phyloP scores from a whole-genome alignment of 2,113 vertebrate species.

The Istiophorus platypterus region DNA sequence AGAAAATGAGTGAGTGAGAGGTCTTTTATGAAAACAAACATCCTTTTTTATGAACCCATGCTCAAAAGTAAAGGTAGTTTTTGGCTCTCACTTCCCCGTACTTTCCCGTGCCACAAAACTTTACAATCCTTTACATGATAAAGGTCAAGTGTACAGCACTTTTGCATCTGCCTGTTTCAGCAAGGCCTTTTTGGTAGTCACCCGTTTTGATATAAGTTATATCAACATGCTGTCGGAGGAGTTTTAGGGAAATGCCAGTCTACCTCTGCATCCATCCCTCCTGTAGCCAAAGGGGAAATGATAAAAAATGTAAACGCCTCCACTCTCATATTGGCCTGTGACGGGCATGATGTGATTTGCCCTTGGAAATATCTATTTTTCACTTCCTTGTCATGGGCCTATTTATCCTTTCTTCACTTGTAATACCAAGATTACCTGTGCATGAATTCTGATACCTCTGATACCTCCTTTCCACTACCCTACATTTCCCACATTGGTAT shows the following conservation, averaged over 20 bases:
- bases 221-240: slow-evolving; percentile 50
- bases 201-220: slow-evolving; percentile 35
- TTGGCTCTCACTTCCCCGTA: too few relatives aligned
- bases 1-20: too few relatives aligned
- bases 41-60: too few relatives aligned
- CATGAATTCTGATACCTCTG: not conserved
- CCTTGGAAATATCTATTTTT: slow-evolving; percentile 62
- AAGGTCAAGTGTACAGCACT: not conserved
- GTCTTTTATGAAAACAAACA: too few relatives aligned
- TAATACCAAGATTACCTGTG: not conserved
- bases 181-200: not conserved
- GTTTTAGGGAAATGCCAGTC: slow-evolving; percentile 63
- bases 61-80: too few relatives aligned
- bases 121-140: too few relatives aligned
- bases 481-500: too few relatives aligned
- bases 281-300: slow-evolving; percentile 67
- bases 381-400: slow-evolving; percentile 1
- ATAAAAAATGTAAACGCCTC: slow-evolving; percentile 79
- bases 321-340: slow-evolving; percentile 34
- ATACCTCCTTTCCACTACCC: too few relatives aligned
- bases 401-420: not conserved
- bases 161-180: slow-evolving; percentile 4
- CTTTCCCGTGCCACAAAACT: not conserved
- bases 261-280: slow-evolving; percentile 20
- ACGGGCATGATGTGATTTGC: slow-evolving; percentile 55